Conservation (phyloP, 2,888 invertebrate species). For the Athalia rosae region DNA sequence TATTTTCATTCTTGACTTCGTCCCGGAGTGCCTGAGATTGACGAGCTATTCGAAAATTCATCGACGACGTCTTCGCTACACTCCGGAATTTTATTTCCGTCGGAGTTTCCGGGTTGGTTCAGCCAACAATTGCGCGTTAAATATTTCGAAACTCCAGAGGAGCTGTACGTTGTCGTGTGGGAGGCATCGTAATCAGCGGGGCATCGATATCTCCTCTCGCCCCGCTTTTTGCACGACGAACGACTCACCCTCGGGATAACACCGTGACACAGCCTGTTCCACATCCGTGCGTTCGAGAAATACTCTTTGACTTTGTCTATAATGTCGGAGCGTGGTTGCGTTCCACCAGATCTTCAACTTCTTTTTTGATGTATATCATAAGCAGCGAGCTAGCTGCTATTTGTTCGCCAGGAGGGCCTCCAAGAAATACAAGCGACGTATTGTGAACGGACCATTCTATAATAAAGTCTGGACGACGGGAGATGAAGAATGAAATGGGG, state of each 20-base stretch:
- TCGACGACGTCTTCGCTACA: slow-evolving; percentile 3
- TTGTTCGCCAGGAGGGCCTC: slow-evolving; percentile 7
- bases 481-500: neutral
- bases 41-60: too few species aligned
- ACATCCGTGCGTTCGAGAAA: slow-evolving; percentile 29
- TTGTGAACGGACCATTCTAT: neutral
- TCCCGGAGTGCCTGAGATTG: too few species aligned
- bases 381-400: slow-evolving; percentile 14
- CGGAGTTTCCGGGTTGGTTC: slow-evolving; percentile 54
- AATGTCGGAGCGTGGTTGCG: neutral
- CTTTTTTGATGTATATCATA: slow-evolving; percentile 33
- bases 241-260: slow-evolving; percentile 6
- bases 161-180: slow-evolving; percentile 36
- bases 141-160: slow-evolving; percentile 44
- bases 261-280: slow-evolving; percentile 29
- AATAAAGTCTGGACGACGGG: neutral
- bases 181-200: slow-evolving; percentile 53
- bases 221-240: neutral
- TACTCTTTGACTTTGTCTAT: too few species aligned
- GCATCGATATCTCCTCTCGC: slow-evolving; percentile 45
- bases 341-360: slow-evolving; percentile 29
- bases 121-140: slow-evolving; percentile 56
- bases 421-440: slow-evolving; percentile 17
- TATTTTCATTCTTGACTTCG: too few species aligned
- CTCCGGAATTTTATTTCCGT: slow-evolving; percentile 52